phyloP scores from a whole-genome alignment of 2,797 vertebrate genomes.

The Scomberomorus guttatus region DNA sequence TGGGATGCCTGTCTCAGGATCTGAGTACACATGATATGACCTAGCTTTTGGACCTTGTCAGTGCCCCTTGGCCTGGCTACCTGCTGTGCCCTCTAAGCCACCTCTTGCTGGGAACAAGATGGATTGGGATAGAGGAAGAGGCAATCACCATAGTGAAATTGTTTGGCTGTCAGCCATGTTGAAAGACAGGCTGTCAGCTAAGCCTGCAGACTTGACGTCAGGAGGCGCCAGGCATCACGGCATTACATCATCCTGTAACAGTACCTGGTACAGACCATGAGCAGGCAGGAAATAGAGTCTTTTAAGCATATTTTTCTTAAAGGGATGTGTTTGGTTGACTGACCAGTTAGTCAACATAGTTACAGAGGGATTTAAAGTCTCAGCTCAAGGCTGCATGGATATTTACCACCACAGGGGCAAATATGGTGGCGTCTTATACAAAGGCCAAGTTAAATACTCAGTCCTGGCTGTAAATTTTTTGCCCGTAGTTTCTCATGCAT shows the following conservation, averaged over 20 bases:
- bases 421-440: not conserved
- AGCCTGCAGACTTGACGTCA: constrained; percentile 29
- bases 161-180: constrained; percentile 30
- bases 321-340: not conserved
- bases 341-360: not conserved
- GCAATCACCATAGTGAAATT: constrained; percentile 17
- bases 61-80: constrained; percentile 52
- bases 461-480: not conserved
- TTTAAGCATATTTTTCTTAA: not conserved
- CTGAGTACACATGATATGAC: constrained; percentile 71
- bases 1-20: constrained; percentile 56
- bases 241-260: constrained; percentile 24
- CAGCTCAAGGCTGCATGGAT: not conserved
- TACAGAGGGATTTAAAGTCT: not conserved
- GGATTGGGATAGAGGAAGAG: constrained; percentile 7
- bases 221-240: constrained; percentile 1
- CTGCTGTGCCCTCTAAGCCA: constrained; percentile 37
- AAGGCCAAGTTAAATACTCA: not conserved
- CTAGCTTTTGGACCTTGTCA: constrained; percentile 61
- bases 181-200: constrained; percentile 50
- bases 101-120: constrained; percentile 37
- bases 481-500: not conserved
- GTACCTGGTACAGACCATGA: constrained; percentile 1
- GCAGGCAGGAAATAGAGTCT: not conserved
- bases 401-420: not conserved